Base-by-base conservation (phyloP, 2,113 vertebrate species). In the Psammodynastes pulverulentus region DNA sequence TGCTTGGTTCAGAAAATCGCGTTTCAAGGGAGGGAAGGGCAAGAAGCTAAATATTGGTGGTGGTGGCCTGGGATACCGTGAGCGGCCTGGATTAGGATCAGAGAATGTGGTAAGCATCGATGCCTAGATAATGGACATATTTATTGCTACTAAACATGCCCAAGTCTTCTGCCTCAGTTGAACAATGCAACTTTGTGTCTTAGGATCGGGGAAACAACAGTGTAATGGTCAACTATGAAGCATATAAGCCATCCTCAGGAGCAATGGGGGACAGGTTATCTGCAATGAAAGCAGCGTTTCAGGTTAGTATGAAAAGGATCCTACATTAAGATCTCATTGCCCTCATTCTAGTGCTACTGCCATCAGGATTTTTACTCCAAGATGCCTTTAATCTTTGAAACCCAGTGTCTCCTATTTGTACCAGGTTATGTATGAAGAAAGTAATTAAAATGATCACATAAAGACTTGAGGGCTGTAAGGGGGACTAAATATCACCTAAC, bases 261-360 rank as follows among this genome's bases (percentile, higher is more conserved):
- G 99, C 99, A 1, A 99, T 99, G 99, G 99, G 99, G 92, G 99
- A 99, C 96, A 98, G 99, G n/a, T 98, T 99, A 95, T 98, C 98
- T 2, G 98, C 99, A 3, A 98, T 99, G 99, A 99, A 99, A 97
- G 98, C 98, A 93, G 99, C 99, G 92, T 99, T 99, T 95, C 99
- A 99, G 98, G 99, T 99, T 96, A 62, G 95, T 95, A 72, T 10
- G 0, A 0, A 56, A 39, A 34, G 48, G 17, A 39, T 1, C 34
- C 7, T 17, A 79, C 9, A 17, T 39, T 21, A 79, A 79, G 34
- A 21, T 43, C 34, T 43, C 17, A 79, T 39, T 79, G 72, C 34
- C 72, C 34, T 79, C 72, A 21, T 79, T 79, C 17, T 79, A 79
- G 15, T 39, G 29, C 29, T 84, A 29, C 21, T 49, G 13, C 67